A percentile compares a stretch with the other conserved stretches of the same genome.
These are phyloP conservation scores for Conchocele bisecta DNA, from an alignment of 2,888 invertebrate genomes.

Conservation along the genomic window DNA sequence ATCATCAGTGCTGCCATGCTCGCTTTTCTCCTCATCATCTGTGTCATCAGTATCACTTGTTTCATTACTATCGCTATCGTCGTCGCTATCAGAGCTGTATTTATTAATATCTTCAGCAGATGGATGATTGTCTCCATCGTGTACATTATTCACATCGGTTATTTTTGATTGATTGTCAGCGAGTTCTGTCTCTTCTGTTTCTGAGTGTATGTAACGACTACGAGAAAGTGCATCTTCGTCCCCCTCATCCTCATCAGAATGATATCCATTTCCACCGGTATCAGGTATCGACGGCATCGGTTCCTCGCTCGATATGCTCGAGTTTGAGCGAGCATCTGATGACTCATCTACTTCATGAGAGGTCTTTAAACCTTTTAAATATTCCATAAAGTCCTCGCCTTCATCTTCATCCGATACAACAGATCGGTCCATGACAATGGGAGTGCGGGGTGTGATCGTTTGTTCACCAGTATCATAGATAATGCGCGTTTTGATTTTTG, in stretches of 20 bases:
- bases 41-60: not conserved
- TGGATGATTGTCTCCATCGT: too few relatives aligned
- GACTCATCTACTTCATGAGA: not conserved
- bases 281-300: too few relatives aligned
- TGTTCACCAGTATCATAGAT: conserved; percentile 13
- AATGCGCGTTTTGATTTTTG: not conserved
- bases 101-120: too few relatives aligned
- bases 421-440: conserved; percentile 38
- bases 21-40: not conserved
- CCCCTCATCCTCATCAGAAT: conserved; percentile 3
- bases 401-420: conserved; percentile 24
- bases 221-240: too few relatives aligned
- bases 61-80: not conserved
- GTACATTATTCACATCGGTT: too few relatives aligned
- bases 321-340: not conserved
- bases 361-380: conserved; percentile 44
- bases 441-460: conserved; percentile 40
- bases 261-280: conserved; percentile 8
- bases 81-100: not conserved
- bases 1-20: conserved; percentile 19
- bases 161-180: too few relatives aligned
- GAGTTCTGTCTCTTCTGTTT: too few relatives aligned
- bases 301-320: too few relatives aligned
- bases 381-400: conserved; percentile 52
- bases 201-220: too few relatives aligned